Conservation (phyloP, 2,797 vertebrate species). For the Staurois parvus region DNA sequence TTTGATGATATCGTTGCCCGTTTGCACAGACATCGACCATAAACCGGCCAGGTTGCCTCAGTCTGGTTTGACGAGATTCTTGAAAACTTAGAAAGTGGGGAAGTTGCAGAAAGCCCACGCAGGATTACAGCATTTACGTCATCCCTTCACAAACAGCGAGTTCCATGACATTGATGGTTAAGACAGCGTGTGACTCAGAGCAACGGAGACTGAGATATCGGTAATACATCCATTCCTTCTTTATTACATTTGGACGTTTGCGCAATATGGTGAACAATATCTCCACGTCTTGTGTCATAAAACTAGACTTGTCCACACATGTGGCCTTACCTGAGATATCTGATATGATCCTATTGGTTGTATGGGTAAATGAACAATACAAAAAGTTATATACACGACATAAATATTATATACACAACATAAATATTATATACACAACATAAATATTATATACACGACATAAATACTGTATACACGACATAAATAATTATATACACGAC, state of each 20-base stretch:
- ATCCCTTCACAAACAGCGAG: not conserved
- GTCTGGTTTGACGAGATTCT: conserved; percentile 15
- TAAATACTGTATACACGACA: too few relatives aligned
- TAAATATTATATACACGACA: too few relatives aligned
- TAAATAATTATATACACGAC: too few relatives aligned
- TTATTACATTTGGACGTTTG: too few relatives aligned
- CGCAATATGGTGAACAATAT: not conserved
- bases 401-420: too few relatives aligned
- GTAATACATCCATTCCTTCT: not conserved
- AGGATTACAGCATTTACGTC: conserved; percentile 23
- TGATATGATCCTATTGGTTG: too few relatives aligned
- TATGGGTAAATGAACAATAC: too few relatives aligned
- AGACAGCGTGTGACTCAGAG: not conserved
- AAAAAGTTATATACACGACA: too few relatives aligned
- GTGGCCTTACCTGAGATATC: not conserved
- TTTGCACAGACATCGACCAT: not conserved
- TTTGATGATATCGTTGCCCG: not conserved
- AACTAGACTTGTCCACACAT: not conserved
- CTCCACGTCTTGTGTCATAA: not conserved
- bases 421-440: too few relatives aligned
- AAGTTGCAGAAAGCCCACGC: not conserved
- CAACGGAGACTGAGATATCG: not conserved
- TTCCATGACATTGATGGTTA: not conserved
- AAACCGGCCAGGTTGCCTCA: not conserved
- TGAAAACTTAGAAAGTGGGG: conserved; percentile 11